Evolutionary conservation across 2,797 vertebrate species (phyloP).

Genomic region (Onychomys torridus): DNA sequence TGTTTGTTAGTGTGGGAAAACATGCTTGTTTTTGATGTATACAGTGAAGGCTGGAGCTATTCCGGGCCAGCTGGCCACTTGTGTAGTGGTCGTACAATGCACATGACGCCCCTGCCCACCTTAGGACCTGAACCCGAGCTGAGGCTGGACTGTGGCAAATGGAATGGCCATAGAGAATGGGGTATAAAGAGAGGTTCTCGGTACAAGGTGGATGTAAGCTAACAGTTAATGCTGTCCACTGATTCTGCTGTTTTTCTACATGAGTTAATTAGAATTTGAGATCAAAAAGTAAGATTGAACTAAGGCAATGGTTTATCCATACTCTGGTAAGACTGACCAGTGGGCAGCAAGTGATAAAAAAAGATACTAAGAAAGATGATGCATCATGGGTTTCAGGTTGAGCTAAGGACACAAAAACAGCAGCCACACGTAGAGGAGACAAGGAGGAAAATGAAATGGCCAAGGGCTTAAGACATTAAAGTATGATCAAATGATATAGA

Average conservation of each 20-base stretch:
- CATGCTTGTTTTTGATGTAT: no score
- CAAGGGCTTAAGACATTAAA: no score
- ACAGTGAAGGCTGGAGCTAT: no score
- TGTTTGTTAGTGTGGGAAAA: no score
- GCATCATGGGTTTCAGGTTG: not conserved
- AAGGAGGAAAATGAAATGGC: not conserved
- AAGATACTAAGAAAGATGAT: not conserved
- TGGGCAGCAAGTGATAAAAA: not conserved
- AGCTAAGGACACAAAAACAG: not conserved
- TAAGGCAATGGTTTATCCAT: not conserved
- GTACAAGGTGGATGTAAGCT: not conserved
- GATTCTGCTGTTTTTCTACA: not conserved
- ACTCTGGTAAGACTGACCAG: not conserved
- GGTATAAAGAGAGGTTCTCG: not conserved
- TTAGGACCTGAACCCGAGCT: no score
- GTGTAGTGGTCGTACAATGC: no score
- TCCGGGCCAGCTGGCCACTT: no score
- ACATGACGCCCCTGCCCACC: no score
- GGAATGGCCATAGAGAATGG: not conserved
- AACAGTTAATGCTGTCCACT: not conserved
- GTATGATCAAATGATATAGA: no score
- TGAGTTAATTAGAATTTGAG: not conserved
- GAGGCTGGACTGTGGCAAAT: no score
- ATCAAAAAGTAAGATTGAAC: not conserved
- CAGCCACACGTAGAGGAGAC: not conserved